Percentiles rank a stretch among this genome's conserved stretches.
phyloP scores from a whole-genome alignment of 2,888 invertebrate genomes.

The Lathronympha strigana region DNA sequence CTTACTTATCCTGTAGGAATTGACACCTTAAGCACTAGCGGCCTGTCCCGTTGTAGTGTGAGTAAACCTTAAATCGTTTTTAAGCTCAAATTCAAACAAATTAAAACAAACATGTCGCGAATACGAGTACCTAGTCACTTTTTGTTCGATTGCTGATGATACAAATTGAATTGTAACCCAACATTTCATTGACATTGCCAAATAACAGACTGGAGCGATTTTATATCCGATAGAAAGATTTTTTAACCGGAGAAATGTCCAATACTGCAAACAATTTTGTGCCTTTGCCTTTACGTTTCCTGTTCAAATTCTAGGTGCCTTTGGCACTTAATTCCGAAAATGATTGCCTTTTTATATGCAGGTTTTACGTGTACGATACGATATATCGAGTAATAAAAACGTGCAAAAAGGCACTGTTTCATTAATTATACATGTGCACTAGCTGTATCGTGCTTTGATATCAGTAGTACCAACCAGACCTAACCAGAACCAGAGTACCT shows the following conservation, averaged over 20 bases:
- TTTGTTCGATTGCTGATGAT: not conserved
- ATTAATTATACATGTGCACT: not conserved
- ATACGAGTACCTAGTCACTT: no score
- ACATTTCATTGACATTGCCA: not conserved
- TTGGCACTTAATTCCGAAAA: not conserved
- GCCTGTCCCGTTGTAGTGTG: no score
- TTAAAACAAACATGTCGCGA: no score
- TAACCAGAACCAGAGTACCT: no score
- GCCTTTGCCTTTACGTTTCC: not conserved
- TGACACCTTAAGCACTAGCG: no score
- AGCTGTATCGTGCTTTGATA: no score
- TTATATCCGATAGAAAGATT: conserved; percentile 13
- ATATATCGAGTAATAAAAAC: no score
- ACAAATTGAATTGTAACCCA: conserved; percentile 20
- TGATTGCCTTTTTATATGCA: conserved; percentile 8
- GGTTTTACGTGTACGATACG: no score
- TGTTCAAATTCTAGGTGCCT: not conserved
- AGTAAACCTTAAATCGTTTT: no score
- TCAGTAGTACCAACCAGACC: no score
- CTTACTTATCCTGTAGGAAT: no score
- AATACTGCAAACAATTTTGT: not conserved
- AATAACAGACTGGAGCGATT: conserved; percentile 7
- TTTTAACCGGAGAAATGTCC: conserved; percentile 11
- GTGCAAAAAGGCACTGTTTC: not conserved
- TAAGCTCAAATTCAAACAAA: no score